Base-by-base conservation (phyloP, 2,888 invertebrate species). In the Macrosoma leucophasiata region DNA sequence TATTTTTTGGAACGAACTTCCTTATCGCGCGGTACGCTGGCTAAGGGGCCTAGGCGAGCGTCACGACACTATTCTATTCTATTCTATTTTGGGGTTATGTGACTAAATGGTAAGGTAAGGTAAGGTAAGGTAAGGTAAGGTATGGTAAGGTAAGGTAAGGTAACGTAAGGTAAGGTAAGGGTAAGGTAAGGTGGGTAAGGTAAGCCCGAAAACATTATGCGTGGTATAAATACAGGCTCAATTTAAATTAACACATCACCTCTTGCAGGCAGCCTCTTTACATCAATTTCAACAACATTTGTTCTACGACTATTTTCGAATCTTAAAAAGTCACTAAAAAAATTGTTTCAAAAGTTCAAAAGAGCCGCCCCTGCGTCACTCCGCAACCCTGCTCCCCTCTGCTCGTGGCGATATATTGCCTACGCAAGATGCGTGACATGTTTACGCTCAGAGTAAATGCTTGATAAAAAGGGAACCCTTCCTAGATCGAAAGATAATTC, bases 271-370 rank as follows among this genome's bases (percentile, higher is more conserved):
- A n/a, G n/a, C n/a, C n/a, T n/a, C n/a, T n/a, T n/a, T n/a, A n/a
- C n/a, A n/a, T n/a, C n/a, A n/a, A n/a, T n/a, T n/a, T n/a, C n/a
- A n/a, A n/a, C n/a, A n/a, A n/a, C n/a, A n/a, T n/a, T n/a, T n/a
- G n/a, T n/a, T n/a, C n/a, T n/a, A n/a, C n/a, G n/a, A n/a, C n/a
- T n/a, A n/a, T n/a, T n/a, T n/a, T 34, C 34, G 30, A 29, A 33
- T 41, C 33, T 39, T 30, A 38, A 41, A 44, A 44, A 41, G 40
- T 43, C 40, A 43, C 43, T 40, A 38, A 41, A 41, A 38, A 37
- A 38, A 41, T 37, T 37, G 37, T 37, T 37, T 37, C 41, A 37
- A 35, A 41, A 41, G 37, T 37, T 41, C 35, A 41, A 36, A 36
- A 36, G 36, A 41, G 36, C 41, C 33, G 33, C 32, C 35, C 32